Evolutionary conservation across 1,140 invertebrate genomes (phyloP), one percentile per base, ranked within the genome.

Genomic region (Diprion similis): DNA sequence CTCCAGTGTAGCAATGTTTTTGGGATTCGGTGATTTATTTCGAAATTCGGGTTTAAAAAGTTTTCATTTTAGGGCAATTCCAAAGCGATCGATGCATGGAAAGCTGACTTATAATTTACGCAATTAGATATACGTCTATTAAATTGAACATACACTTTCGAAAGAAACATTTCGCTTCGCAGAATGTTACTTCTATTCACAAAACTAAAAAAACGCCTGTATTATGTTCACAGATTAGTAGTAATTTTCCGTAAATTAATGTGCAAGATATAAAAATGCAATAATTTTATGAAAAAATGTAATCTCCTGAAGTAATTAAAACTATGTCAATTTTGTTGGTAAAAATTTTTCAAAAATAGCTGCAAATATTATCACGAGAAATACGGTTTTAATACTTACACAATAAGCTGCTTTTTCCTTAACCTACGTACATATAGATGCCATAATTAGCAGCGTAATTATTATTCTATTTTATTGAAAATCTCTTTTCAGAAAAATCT

Each of bases 291-390:
- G 1, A 64, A 15, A 64, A 64, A 18, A 64, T 64, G 0, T 64
- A 18, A 64, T 64, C 17, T 64, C 59, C 17, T 64, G 13, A 64
- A 64, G 17, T 64, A 15, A 3, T 64, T 15, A 64, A 64, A 64
- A 64, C 59, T 64, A 64, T 3, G 13, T 17, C 17, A 64, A 15
- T 64, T 15, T 64, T 64, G 59, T 64, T 1, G 13, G 17, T 17
- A 18, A 15, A 15, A 18, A 7, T 15, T 64, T 19, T 45, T 19
- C 66, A 68, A 15, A 19, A 68, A 68, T 68, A 68, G 11, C 51
- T 59, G 51, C 51, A 59, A 17, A 59, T 59, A 59, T 59, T 59
- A 59, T 59, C 51, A 59, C 51, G 51, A 59, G n/a, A 59, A 59
- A 59, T 15, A 59, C 51, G 51, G 51, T 59, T 17, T 59, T 59